Evolutionary conservation across 2,113 vertebrate genomes (phyloP).

Genomic region (Bothrops jararaca): DNA sequence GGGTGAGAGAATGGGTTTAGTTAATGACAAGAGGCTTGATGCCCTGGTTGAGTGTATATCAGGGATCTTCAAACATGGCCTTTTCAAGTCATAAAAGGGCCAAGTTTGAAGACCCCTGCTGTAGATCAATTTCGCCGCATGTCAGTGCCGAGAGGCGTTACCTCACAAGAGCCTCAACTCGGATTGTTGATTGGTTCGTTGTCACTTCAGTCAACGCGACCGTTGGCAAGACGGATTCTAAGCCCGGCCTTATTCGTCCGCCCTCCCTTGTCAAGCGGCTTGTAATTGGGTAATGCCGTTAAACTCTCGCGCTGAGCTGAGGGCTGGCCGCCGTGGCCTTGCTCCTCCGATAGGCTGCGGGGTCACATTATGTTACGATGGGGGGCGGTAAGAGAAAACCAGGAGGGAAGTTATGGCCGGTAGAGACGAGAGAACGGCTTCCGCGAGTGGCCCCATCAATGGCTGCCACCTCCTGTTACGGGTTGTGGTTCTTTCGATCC

Average conservation of each 20-base stretch:
- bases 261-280: too few species aligned
- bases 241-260: neutral
- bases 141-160: neutral
- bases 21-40: rapidly evolving
- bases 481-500: neutral
- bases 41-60: neutral
- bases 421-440: conserved; percentile 79
- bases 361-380: neutral
- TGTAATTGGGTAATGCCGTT: neutral
- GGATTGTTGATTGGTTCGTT: rapidly evolving
- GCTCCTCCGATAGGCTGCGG: neutral
- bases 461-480: neutral
- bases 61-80: too few species aligned
- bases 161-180: neutral
- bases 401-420: conserved; percentile 78
- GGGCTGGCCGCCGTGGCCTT: neutral
- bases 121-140: neutral
- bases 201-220: rapidly evolving
- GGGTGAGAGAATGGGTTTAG: rapidly evolving
- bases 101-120: too few species aligned
- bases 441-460: neutral
- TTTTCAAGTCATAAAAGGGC: too few species aligned
- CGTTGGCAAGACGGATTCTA: neutral
- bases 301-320: neutral
- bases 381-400: conserved; percentile 25